Evolutionary conservation across 2,797 vertebrate species (phyloP).

Genomic region (Gadopsis bispinosus): DNA sequence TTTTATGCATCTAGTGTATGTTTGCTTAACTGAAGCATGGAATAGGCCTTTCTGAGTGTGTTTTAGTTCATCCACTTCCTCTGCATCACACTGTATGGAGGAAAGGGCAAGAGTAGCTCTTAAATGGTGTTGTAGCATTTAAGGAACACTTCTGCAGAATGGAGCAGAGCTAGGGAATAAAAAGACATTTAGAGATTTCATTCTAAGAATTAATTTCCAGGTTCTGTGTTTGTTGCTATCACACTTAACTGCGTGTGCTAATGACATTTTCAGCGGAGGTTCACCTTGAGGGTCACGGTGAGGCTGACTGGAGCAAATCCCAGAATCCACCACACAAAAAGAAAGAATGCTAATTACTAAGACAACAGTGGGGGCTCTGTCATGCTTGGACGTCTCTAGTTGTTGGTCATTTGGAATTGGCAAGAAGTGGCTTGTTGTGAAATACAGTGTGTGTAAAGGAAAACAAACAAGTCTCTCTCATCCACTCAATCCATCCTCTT

Average conservation of each 20-base stretch:
- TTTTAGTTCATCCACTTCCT: background rate
- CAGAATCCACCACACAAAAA: constrained; percentile 9
- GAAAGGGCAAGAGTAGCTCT: background rate
- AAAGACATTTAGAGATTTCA: background rate
- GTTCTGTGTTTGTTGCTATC: background rate
- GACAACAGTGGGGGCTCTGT: background rate
- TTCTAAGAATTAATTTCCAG: background rate
- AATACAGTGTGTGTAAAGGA: background rate
- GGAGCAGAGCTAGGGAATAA: background rate
- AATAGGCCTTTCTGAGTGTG: background rate
- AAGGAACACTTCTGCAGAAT: background rate
- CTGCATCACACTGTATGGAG: background rate
- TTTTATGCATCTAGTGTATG: background rate
- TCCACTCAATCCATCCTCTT: constrained; percentile 30
- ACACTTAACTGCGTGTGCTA: no score
- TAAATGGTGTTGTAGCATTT: background rate
- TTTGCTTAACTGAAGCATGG: background rate
- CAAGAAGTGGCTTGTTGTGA: constrained; percentile 24
- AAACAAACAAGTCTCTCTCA: background rate
- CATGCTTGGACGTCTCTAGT: constrained; percentile 28
- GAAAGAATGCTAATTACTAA: background rate
- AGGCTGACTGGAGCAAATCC: constrained; percentile 28
- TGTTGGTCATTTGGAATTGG: constrained; percentile 24
- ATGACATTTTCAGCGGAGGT: background rate
- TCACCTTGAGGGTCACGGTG: constrained; percentile 7